These are phyloP conservation scores for Plumapathes pennacea DNA, from an alignment of 92 coral and sea anemone species.

Conservation along the genomic window DNA sequence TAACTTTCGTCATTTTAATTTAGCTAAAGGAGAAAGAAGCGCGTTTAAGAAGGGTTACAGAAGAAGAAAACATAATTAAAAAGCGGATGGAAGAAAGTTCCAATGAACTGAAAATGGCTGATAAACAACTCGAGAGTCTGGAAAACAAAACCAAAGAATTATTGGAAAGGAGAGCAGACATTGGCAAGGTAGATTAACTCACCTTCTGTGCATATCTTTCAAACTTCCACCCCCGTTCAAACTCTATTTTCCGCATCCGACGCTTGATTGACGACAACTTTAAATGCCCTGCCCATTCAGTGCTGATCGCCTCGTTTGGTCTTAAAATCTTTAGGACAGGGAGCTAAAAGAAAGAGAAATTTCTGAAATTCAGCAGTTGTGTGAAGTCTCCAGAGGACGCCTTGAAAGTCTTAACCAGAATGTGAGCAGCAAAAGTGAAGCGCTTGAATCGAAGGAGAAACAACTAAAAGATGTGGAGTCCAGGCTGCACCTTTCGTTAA, in stretches of 20 bases:
- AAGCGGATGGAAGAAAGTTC: slow-evolving; percentile 74
- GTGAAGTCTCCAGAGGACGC: slow-evolving; percentile 17
- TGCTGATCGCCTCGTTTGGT: no score
- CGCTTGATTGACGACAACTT: no score
- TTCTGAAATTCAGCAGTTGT: slow-evolving; percentile 20
- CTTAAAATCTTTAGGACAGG: slow-evolving; percentile 9
- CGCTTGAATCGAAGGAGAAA: slow-evolving; percentile 37
- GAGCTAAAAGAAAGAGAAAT: slow-evolving; percentile 19
- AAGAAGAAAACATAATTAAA: slow-evolving; percentile 72
- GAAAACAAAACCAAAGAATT: slow-evolving; percentile 52
- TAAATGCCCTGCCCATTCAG: no score
- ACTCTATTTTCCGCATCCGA: no score
- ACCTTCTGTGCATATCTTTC: no score
- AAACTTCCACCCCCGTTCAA: no score
- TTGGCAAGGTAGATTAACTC: slow-evolving; percentile 68
- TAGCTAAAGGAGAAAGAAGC: slow-evolving; percentile 63
- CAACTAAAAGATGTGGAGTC: slow-evolving; percentile 54
- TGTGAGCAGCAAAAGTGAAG: slow-evolving; percentile 34
- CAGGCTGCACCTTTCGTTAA: slow-evolving; percentile 57
- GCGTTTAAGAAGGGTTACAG: slow-evolving; percentile 57
- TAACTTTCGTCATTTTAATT: neutral
- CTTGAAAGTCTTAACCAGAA: slow-evolving; percentile 43
- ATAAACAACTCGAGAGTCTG: slow-evolving; percentile 64
- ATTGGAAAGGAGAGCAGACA: slow-evolving; percentile 37
- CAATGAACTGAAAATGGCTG: slow-evolving; percentile 59